phyloP scores from a whole-genome alignment of 2,797 vertebrate species.

The Mormyrus proboscirostris region DNA sequence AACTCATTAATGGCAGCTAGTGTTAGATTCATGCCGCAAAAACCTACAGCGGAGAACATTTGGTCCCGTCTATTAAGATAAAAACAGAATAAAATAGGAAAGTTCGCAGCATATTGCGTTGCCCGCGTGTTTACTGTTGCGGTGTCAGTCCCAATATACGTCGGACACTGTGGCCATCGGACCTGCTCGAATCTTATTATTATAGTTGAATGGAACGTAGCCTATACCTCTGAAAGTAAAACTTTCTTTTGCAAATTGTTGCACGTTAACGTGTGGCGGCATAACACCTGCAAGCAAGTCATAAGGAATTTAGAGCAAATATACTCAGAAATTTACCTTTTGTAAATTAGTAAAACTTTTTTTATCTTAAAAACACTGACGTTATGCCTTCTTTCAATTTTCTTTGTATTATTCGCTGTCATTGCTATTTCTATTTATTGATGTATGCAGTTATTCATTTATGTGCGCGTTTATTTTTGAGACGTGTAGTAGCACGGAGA shows the following conservation, averaged over 20 bases:
- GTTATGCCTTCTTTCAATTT: conserved; percentile 31
- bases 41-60: conserved; percentile 52
- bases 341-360: neutral
- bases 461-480: conserved; percentile 62
- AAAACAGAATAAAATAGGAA: neutral
- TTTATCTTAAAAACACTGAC: neutral
- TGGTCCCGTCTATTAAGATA: conserved; percentile 44
- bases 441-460: conserved; percentile 60
- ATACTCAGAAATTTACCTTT: neutral
- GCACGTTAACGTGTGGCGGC: neutral
- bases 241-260: conserved; percentile 12
- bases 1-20: conserved; percentile 65
- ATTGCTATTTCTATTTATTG: conserved; percentile 58
- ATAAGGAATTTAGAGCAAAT: conserved; percentile 9
- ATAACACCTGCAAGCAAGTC: neutral
- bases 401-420: conserved; percentile 44
- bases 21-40: conserved; percentile 62
- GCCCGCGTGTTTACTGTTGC: neutral
- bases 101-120: neutral
- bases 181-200: neutral
- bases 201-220: neutral
- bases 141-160: neutral
- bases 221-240: neutral
- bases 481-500: conserved; percentile 47
- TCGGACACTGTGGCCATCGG: neutral